A percentile compares a stretch with the other conserved stretches of the same genome.
These are phyloP conservation scores for Amorpha juglandis DNA, from an alignment of 2,888 invertebrate species.

Conservation along the genomic window DNA sequence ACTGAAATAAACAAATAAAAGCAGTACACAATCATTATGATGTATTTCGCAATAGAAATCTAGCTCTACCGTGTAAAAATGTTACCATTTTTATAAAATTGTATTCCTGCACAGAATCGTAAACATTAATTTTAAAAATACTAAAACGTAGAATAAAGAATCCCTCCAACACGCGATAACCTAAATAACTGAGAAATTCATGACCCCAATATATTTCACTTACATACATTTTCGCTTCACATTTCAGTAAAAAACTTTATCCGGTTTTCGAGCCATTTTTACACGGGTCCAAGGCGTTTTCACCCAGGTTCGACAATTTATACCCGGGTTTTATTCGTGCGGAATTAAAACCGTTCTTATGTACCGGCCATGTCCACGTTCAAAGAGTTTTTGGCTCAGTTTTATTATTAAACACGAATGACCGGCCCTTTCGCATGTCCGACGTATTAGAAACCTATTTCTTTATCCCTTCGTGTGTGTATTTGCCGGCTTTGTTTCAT, in stretches of 20 bases:
- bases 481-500: too few relatives aligned
- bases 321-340: conserved; percentile 38
- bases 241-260: conserved; percentile 32
- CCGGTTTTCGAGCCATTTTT: conserved; percentile 33
- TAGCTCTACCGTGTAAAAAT: neutral
- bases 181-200: conserved; percentile 6
- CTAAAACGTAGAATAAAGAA: neutral
- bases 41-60: too few relatives aligned
- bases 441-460: neutral
- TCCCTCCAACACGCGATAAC: neutral
- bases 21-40: too few relatives aligned
- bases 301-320: conserved; percentile 45
- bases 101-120: neutral
- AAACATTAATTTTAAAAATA: neutral
- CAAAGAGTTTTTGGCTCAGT: conserved; percentile 27
- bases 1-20: too few relatives aligned
- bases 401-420: conserved; percentile 20
- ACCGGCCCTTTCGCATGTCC: conserved; percentile 2
- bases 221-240: conserved; percentile 18
- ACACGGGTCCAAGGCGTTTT: conserved; percentile 42
- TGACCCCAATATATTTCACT: conserved; percentile 18
- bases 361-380: conserved; percentile 33
- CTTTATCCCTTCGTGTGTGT: conserved; percentile 7
- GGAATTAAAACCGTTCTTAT: conserved; percentile 46
- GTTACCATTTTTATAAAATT: too few relatives aligned